Evolutionary conservation across 2,797 vertebrate genomes (phyloP), one percentile per base, ranked within the genome.

Genomic region (Sylvilagus floridanus): DNA sequence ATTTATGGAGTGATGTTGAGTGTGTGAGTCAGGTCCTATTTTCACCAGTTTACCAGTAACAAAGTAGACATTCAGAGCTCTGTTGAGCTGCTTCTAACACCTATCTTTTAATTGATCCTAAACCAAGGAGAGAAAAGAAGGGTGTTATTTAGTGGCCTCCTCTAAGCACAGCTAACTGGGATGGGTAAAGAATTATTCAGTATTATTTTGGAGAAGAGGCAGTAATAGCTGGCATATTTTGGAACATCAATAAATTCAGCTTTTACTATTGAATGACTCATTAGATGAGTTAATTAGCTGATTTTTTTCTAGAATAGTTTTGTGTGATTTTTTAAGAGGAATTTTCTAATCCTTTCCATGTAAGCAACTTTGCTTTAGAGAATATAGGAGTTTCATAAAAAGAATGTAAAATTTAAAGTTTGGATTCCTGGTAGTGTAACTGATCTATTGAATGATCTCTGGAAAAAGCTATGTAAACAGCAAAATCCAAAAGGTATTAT

Each of bases 221-320:
- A 90, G 35, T 28, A 63, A 52, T 88, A 28, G 10, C 62, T 79
- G 82, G 66, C 22, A n/a, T 79, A 95, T 94, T 73, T 47, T 92
- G 35, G 71, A 91, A 93, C 19, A 85, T 52, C 28, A 88, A 83
- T 77, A 94, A 94, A 78, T 11, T 50, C 73, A 19, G 13, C 26
- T 91, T 96, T 95, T 78, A 63, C 16, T 92, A 75, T n/a, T 60
- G 22, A 93, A 62, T 81, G 68, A 81, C 35, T 96, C 68, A 93
- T 71, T 92, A 87, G 26, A 77, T 86, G n/a, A 47, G 32, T 92
- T 96, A 60, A 90, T 86, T 62, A 22, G 19, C 28, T 79, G 72
- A 32, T 42, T 93, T 90, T 85, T 85, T 50, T 11, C 62, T 69
- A 90, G 54, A 78, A 87, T 62, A 78, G 14, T 2, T 85, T 88